phyloP scores from a whole-genome alignment of 1,140 invertebrate genomes.

The Eriocheir sinensis region DNA sequence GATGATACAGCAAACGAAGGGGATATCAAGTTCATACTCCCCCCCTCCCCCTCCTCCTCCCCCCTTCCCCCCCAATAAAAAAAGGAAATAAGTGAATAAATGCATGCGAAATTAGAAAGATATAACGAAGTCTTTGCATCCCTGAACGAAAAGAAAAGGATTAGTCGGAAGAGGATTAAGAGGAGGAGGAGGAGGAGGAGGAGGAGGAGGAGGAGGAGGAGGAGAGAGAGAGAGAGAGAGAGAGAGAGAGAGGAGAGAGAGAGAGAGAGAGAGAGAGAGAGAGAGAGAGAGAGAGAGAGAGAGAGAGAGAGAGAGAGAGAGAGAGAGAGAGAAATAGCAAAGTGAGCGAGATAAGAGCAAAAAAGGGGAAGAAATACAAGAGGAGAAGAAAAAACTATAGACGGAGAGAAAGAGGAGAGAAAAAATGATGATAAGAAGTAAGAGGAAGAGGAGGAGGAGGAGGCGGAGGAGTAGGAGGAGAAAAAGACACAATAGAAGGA shows the following conservation, averaged over 20 bases:
- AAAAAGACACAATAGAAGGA: too few species aligned
- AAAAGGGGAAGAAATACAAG: background rate
- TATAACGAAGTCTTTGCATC: background rate
- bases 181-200: background rate
- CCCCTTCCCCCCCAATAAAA: too few species aligned
- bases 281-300: conserved; percentile 14
- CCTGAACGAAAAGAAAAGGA: background rate
- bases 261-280: conserved; percentile 14
- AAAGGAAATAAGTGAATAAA: background rate
- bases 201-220: too few species aligned
- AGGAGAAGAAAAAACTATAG: too few species aligned
- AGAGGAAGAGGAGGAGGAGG: too few species aligned
- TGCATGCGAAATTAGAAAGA: background rate
- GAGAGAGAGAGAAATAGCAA: conserved; percentile 14
- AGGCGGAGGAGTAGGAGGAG: too few species aligned
- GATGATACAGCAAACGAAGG: background rate
- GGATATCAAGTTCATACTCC: background rate
- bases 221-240: background rate
- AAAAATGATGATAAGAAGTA: too few species aligned
- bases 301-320: conserved; percentile 14
- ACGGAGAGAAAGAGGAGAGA: too few species aligned
- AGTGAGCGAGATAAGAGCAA: background rate
- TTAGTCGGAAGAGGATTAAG: background rate
- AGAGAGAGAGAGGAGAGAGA: background rate
- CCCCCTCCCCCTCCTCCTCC: too few species aligned